Percentiles rank a stretch among this genome's conserved stretches.
Evolutionary conservation across 2,797 vertebrate genomes (phyloP).

Genomic region (Argyrosomus regius): DNA sequence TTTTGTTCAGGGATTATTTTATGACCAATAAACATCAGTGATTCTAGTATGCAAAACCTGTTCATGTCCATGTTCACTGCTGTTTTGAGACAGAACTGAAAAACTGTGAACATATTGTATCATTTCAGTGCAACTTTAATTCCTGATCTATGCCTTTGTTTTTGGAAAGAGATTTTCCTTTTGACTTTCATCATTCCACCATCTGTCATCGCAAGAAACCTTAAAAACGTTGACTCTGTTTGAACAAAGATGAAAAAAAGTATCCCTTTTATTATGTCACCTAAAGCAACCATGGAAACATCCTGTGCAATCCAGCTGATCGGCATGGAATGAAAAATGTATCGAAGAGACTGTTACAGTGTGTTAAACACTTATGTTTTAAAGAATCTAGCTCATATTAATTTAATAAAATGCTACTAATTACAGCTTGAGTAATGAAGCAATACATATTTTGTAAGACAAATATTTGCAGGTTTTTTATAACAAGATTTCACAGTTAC

Average conservation of each 20-base stretch:
- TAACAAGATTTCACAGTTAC: not conserved
- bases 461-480: not conserved
- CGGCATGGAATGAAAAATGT: not conserved
- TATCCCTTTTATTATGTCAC: constrained; percentile 19
- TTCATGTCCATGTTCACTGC: not conserved
- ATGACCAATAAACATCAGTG: not conserved
- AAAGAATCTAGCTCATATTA: constrained; percentile 1
- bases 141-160: not conserved
- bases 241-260: not conserved
- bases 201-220: constrained; percentile 4
- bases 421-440: not conserved
- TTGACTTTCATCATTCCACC: constrained; percentile 23
- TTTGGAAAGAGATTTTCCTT: constrained; percentile 13
- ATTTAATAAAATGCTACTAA: not conserved
- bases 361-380: not conserved
- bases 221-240: constrained; percentile 1
- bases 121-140: not conserved
- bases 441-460: not conserved
- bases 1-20: not conserved
- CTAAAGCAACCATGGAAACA: constrained; percentile 2
- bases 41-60: not conserved
- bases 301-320: not conserved
- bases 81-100: not conserved
- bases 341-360: not conserved
- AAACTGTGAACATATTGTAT: no score